These are phyloP conservation scores for Parazoanthus darwini DNA, from an alignment of 92 coral and sea anemone genomes.

Conservation along the genomic window DNA sequence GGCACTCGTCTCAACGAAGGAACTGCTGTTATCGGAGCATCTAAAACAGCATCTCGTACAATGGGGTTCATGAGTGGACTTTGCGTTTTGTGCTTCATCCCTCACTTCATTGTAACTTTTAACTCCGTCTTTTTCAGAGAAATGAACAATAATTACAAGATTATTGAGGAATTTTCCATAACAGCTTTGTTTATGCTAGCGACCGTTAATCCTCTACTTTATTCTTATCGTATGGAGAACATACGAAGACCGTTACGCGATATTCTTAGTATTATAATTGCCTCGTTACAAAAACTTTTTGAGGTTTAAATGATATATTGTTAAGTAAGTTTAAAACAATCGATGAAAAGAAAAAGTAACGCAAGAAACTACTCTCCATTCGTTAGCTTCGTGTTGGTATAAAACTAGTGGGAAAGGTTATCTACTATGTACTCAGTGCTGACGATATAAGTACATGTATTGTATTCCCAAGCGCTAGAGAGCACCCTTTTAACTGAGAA, in stretches of 20 bases:
- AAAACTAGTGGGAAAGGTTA: no score
- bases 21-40: not conserved
- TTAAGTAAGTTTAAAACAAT: not conserved
- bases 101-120: not conserved
- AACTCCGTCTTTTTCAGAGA: constrained; percentile 9
- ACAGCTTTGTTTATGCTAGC: constrained; percentile 3
- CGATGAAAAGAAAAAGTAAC: not conserved
- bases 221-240: constrained; percentile 18
- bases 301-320: not conserved
- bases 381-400: no score
- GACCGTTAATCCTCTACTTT: not conserved
- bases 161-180: not conserved
- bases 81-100: constrained; percentile 7
- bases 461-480: no score
- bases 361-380: not conserved
- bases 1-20: not conserved
- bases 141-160: not conserved
- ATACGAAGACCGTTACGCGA: not conserved
- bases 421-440: no score
- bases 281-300: not conserved
- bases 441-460: no score
- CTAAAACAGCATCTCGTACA: constrained; percentile 8
- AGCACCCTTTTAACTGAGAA: no score
- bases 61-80: not conserved
- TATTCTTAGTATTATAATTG: not conserved